Percentiles rank a stretch among this genome's conserved stretches.
Conservation (phyloP, 2,113 vertebrate species). For the Amphiprion ocellaris region DNA sequence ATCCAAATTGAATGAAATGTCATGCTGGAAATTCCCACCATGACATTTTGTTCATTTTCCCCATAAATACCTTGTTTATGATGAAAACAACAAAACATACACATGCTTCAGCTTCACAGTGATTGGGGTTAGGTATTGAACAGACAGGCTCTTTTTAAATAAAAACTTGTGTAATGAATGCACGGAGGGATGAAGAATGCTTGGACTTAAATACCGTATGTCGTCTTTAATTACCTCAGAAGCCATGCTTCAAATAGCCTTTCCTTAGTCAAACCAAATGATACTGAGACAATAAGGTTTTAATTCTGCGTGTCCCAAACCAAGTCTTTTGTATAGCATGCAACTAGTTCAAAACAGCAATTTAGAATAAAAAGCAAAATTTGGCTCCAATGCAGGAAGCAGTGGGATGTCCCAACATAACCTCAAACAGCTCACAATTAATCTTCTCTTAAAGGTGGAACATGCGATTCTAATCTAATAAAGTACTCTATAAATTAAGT, state of each 20-base stretch:
- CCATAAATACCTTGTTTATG: not conserved
- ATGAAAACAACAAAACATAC: not conserved
- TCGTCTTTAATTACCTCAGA: not conserved
- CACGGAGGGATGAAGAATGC: not conserved
- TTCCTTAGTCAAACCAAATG: not conserved
- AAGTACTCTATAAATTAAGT: too few species aligned
- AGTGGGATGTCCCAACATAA: not conserved
- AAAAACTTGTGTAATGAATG: too few species aligned
- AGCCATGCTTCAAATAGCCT: not conserved
- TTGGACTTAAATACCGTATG: not conserved
- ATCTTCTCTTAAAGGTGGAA: too few species aligned
- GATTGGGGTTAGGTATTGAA: not conserved
- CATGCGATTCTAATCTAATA: too few species aligned
- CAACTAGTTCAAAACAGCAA: not conserved
- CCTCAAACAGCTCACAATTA: not conserved
- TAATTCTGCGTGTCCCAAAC: not conserved
- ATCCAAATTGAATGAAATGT: not conserved
- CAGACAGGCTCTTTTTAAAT: not conserved
- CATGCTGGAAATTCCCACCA: conserved; percentile 10
- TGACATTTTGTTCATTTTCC: not conserved
- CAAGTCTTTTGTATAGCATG: not conserved
- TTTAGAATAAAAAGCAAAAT: not conserved
- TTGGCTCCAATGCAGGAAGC: not conserved
- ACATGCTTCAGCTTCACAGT: not conserved
- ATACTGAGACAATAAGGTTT: not conserved